These are phyloP conservation scores for Chascanopsetta lugubris DNA, from an alignment of 2,113 vertebrate genomes.

Conservation along the genomic window DNA sequence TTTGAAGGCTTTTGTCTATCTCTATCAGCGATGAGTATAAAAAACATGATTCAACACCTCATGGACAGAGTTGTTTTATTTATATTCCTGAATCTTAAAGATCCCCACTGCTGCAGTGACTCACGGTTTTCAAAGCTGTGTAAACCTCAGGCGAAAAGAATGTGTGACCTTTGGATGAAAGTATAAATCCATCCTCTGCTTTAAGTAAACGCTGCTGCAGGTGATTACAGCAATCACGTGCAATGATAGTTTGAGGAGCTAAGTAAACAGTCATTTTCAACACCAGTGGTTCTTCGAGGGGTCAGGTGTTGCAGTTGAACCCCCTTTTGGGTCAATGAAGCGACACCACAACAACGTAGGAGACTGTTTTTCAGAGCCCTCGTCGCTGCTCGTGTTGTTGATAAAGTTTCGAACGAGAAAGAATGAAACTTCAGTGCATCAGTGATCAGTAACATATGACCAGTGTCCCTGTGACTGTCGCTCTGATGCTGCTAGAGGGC, in stretches of 20 bases:
- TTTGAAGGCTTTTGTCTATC: no score
- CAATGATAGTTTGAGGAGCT: background rate
- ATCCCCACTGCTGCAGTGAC: background rate
- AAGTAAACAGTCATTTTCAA: background rate
- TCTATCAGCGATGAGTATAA: background rate
- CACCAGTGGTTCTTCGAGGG: background rate
- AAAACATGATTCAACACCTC: background rate
- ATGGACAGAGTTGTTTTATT: background rate
- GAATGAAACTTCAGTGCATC: no score
- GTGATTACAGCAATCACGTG: background rate
- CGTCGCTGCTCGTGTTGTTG: background rate
- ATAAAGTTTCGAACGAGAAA: slow-evolving; percentile 2
- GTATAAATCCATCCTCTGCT: slow-evolving; percentile 7
- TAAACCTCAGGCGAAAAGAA: slow-evolving; percentile 1
- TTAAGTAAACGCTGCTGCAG: background rate
- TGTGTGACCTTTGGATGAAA: slow-evolving; percentile 1
- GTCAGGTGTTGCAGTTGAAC: no score
- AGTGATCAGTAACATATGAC: no score
- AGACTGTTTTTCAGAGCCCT: background rate
- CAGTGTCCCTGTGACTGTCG: slow-evolving; percentile 5
- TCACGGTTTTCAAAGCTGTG: background rate
- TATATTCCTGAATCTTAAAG: background rate
- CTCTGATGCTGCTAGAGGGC: slow-evolving; percentile 22
- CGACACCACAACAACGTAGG: no score
- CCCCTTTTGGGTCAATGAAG: no score